Evolutionary conservation across 2,888 invertebrate genomes (phyloP), one percentile per base, ranked within the genome.

Genomic region (Chloroclystis v-ata): DNA sequence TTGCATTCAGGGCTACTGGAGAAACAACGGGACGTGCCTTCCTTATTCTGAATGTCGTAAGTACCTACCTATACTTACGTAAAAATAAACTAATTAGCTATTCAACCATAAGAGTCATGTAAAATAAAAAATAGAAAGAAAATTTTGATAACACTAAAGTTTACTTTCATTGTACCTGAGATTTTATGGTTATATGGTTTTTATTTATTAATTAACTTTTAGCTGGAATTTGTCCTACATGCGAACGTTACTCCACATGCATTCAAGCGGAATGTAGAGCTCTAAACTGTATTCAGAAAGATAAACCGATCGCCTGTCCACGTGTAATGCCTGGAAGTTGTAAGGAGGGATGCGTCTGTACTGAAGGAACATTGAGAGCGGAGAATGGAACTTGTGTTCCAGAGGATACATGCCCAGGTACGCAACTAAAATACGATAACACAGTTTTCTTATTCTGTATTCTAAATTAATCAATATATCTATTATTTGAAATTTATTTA

Each of bases 11-110:
- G 58, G 57, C 0, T 72, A 67, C 41, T 68, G 73, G 64, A 68
- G 69, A 28, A 49, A 61, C 0, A 52, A 69, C 29, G 68, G 68
- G 1, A 52, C 45, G 1, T 78, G 77, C 25, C 67, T 77, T 3
- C 75, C 74, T n/a, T 69, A 65, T 47, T 54, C 50, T 10, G 38
- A 67, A 25, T 76, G 77, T 30, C 59, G 70, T 70, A 61, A 69
- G 28, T 45, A 46, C 20, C 20, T 20, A 20, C n/a, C n/a, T n/a
- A n/a, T n/a, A n/a, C n/a, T n/a, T n/a, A n/a, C n/a, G n/a, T n/a
- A n/a, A n/a, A n/a, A n/a, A n/a, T n/a, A n/a, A n/a, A n/a, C n/a
- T n/a, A n/a, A n/a, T n/a, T n/a, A n/a, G n/a, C n/a, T n/a, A n/a
- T n/a, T n/a, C n/a, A n/a, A n/a, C n/a, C n/a, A n/a, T n/a, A n/a